A percentile compares a stretch with the other conserved stretches of the same genome.
Evolutionary conservation across 1,140 invertebrate species (phyloP).

Genomic region (Dryas iulia): DNA sequence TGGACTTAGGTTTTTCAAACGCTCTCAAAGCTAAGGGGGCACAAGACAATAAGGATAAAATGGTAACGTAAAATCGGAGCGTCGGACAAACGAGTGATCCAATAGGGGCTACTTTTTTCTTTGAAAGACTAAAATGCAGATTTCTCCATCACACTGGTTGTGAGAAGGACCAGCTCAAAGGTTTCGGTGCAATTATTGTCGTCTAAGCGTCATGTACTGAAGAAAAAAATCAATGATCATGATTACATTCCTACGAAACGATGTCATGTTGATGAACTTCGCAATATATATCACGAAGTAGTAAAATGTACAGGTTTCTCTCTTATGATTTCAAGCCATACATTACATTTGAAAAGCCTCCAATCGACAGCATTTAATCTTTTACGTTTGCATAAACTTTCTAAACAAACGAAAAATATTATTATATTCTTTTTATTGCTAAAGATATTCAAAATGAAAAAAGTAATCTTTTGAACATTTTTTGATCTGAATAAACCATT

Average conservation of each 20-base stretch:
- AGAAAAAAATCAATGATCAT: constrained; percentile 18
- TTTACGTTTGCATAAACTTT: not conserved
- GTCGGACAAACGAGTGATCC: constrained; percentile 47
- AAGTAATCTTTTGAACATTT: constrained; percentile 11
- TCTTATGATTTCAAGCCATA: not conserved
- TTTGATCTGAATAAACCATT: constrained; percentile 22
- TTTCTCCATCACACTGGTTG: constrained; percentile 34
- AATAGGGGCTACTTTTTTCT: constrained; percentile 47
- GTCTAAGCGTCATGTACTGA: constrained; percentile 15
- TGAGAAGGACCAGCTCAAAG: constrained; percentile 34
- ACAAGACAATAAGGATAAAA: constrained; percentile 45
- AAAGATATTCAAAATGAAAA: constrained; percentile 1
- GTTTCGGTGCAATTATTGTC: constrained; percentile 30
- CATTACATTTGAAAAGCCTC: not conserved
- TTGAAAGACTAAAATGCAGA: constrained; percentile 43
- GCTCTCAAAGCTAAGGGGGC: constrained; percentile 24
- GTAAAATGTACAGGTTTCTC: too few relatives aligned
- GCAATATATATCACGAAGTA: not conserved
- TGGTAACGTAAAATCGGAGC: constrained; percentile 42
- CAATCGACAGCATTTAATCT: too few relatives aligned
- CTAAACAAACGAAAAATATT: not conserved
- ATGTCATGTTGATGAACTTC: not conserved
- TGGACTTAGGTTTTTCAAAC: constrained; percentile 21
- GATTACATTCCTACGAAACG: constrained; percentile 10
- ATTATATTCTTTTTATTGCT: not conserved